A percentile compares a stretch with the other conserved stretches of the same genome.
phyloP scores from a whole-genome alignment of 2,113 vertebrate species.

The Trogon surrucura region DNA sequence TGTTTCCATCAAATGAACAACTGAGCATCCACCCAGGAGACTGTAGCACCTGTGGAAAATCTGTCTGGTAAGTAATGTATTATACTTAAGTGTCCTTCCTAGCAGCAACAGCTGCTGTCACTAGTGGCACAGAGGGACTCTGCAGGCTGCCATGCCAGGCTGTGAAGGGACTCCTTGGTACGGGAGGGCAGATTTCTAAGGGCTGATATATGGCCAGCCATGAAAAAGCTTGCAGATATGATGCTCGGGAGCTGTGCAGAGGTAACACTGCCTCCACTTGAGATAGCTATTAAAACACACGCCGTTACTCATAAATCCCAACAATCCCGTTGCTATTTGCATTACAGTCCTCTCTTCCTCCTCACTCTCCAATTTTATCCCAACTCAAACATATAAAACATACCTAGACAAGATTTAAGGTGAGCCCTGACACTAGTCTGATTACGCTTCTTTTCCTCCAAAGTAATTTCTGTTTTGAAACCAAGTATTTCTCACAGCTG shows the following conservation, averaged over 20 bases:
- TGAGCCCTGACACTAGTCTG: rapidly evolving
- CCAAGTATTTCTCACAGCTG: background rate
- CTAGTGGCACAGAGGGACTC: background rate
- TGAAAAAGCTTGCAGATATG: background rate
- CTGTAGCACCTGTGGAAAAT: background rate
- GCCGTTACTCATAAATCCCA: background rate
- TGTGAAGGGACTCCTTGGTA: background rate
- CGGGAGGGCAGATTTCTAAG: background rate
- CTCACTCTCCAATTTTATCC: background rate
- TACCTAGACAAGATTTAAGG: background rate
- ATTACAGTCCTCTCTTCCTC: background rate
- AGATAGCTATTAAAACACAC: background rate
- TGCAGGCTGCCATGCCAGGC: background rate
- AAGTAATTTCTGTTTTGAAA: background rate
- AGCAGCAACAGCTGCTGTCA: background rate
- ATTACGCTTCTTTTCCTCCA: background rate
- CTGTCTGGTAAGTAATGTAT: background rate
- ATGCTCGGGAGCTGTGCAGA: background rate
- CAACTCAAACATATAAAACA: background rate
- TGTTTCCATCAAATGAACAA: background rate
- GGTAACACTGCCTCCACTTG: background rate
- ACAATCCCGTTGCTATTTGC: background rate
- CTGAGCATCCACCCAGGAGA: background rate
- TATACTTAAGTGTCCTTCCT: background rate
- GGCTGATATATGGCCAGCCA: background rate